Conservation (phyloP, 2,888 invertebrate genomes). For the Leptinotarsa haldemani region DNA sequence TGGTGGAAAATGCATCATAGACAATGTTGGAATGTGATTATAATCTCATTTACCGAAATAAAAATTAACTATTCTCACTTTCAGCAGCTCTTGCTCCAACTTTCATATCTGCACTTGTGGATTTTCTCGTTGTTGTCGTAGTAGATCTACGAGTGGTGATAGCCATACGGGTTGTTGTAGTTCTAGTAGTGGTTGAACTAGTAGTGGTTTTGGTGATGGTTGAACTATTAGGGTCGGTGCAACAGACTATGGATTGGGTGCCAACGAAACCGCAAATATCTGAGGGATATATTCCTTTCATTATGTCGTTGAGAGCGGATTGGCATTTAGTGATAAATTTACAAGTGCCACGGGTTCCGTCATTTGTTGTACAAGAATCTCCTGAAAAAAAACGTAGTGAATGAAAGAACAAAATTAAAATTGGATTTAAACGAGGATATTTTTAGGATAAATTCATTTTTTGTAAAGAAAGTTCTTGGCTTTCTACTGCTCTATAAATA, state of each 20-base stretch:
- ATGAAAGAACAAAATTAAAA: too few species aligned
- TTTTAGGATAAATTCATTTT: too few species aligned
- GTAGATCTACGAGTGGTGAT: not conserved
- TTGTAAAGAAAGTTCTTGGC: too few species aligned
- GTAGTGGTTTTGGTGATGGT: not conserved
- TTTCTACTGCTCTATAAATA: too few species aligned
- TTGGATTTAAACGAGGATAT: too few species aligned
- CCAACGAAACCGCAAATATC: slow-evolving; percentile 54
- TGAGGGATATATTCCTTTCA: slow-evolving; percentile 48
- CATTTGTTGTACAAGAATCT: slow-evolving; percentile 36
- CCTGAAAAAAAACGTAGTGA: slow-evolving; percentile 27
- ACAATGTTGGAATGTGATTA: not conserved
- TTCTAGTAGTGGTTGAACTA: not conserved
- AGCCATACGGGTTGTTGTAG: not conserved
- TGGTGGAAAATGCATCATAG: too few species aligned
- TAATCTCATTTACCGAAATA: not conserved
- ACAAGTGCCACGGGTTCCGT: slow-evolving; percentile 48
- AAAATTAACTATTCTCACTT: slow-evolving; percentile 9
- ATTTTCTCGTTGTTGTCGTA: slow-evolving; percentile 19
- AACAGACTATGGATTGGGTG: slow-evolving; percentile 56
- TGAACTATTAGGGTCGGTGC: slow-evolving; percentile 31
- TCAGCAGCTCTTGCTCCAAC: slow-evolving; percentile 13
- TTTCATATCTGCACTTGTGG: slow-evolving; percentile 40
- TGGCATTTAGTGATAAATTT: slow-evolving; percentile 51
- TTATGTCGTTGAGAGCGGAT: slow-evolving; percentile 48